Percentiles rank a stretch among this genome's conserved stretches.
Evolutionary conservation across 2,797 vertebrate species (phyloP).

Genomic region (Gymnothorax javanicus): DNA sequence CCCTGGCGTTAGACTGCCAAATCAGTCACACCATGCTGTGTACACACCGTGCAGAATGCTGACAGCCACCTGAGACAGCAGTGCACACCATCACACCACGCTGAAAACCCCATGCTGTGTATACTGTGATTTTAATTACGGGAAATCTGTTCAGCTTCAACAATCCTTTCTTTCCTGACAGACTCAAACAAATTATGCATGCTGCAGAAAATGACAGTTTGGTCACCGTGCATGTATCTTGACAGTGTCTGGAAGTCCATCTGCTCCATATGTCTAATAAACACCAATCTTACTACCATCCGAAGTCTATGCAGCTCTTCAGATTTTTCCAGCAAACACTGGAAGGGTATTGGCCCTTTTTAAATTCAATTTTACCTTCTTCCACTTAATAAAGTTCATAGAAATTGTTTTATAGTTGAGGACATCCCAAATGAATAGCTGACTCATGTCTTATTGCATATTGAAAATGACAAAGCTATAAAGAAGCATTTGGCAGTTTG

Average conservation of each 20-base stretch:
- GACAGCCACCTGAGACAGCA: background rate
- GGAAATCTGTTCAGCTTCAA: slow-evolving; percentile 4
- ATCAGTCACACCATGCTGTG: background rate
- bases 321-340: background rate
- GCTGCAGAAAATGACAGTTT: slow-evolving; percentile 7
- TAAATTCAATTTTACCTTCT: background rate
- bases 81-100: background rate
- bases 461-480: background rate
- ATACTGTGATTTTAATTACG: background rate
- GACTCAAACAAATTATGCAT: background rate
- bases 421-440: background rate
- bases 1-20: background rate
- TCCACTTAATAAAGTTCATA: background rate
- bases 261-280: background rate
- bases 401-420: background rate
- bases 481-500: background rate
- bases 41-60: background rate
- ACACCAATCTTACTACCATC: background rate
- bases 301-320: background rate
- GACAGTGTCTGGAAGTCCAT: slow-evolving; percentile 7
- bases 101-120: background rate
- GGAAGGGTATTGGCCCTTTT: background rate
- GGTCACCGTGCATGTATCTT: background rate
- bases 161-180: background rate
- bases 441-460: background rate